A percentile compares a stretch with the other conserved stretches of the same genome.
Evolutionary conservation across 2,797 vertebrate species (phyloP).

Genomic region (Squalus acanthias): DNA sequence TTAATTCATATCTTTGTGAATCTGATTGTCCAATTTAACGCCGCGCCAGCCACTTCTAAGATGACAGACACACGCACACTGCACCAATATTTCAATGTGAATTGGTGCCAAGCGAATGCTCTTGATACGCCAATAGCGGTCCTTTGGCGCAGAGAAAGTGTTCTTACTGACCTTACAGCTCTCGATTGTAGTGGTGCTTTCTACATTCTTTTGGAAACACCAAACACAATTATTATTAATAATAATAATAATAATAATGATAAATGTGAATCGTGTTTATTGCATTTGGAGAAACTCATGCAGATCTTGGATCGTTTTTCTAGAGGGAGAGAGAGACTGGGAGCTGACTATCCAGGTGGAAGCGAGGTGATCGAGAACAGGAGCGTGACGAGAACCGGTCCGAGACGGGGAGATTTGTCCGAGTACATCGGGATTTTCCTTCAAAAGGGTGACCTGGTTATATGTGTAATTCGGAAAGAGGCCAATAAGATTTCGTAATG

Average conservation of each 20-base stretch:
- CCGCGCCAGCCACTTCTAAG: neutral
- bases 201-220: neutral
- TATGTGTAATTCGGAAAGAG: neutral
- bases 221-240: too few relatives aligned
- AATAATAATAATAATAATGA: too few relatives aligned
- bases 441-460: neutral
- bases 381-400: neutral
- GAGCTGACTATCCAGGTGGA: neutral
- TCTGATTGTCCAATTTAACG: neutral
- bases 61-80: neutral
- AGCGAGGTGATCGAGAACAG: neutral
- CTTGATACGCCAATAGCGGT: neutral
- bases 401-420: neutral
- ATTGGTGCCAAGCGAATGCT: neutral
- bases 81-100: neutral
- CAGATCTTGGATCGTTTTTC: neutral
- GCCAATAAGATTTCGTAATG: neutral
- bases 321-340: neutral
- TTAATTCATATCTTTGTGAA: neutral
- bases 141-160: neutral
- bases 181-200: neutral
- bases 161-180: neutral
- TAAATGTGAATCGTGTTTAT: neutral
- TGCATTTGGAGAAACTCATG: too few relatives aligned
- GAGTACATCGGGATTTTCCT: neutral